Base-by-base conservation (phyloP, 1,140 invertebrate species). In the Penaeus japonicus region DNA sequence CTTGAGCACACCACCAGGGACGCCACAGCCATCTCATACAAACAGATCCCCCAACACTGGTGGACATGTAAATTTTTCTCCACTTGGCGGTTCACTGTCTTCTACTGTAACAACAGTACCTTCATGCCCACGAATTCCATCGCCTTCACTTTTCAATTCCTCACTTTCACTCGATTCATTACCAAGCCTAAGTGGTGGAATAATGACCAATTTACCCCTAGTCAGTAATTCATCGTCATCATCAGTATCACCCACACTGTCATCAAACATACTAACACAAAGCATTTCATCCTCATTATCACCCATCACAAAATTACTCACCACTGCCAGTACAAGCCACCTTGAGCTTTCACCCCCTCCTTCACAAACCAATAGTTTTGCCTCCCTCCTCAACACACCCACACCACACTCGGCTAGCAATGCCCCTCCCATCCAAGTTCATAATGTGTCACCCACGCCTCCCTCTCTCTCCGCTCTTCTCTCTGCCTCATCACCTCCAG, bases 311-410 rank as follows among this genome's bases (percentile, higher is more conserved):
- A 57, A 79, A 55, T 77, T 88, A 20, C 80, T 88, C 54, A 62
- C 80, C 47, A 54, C 73, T 39, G 80, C 70, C 7, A 83, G 39
- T 59, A 88, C 87, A 62, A 39, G 39, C 32, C 79, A 88, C 30
- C 27, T 83, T 20, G 80, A 88, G 55, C 53, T 88, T 24, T 88
- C 87, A 32, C 80, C 87, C 30, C 80, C 87, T 15, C 70, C 87
- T n/a, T 59, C 81, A 39, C 87, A 88, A 53, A 88, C 87, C 53
- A 88, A 88, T 47, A n/a, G 57, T n/a, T 83, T 78, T 35, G 24
- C 70, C 62, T 83, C 87, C 24, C 62, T 88, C 30, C 87, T 88
- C 70, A 88, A 88, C 65, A 88, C 87, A 54, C 87, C 87, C 77
- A 84, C 87, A 35, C 70, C 87, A 17, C 79, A 82, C 12, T 30